Evolutionary conservation across 23 tunicate species (phyloP), one percentile per base, ranked within the genome.

Genomic region (Halocynthia roretzi): DNA sequence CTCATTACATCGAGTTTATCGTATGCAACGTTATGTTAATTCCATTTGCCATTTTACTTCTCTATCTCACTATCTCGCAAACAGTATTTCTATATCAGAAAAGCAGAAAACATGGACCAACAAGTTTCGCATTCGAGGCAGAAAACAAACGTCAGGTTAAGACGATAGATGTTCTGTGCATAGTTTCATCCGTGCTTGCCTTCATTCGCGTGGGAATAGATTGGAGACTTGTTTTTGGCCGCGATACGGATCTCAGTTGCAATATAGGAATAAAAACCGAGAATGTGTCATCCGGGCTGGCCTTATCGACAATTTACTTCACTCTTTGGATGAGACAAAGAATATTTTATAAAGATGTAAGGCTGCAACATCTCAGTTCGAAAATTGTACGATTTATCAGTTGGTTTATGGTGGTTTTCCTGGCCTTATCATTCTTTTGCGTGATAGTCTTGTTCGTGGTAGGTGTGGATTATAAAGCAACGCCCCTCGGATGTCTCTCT

Each of bases 251-350:
- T 74, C 55, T 74, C 17, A 64, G 78, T 8, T 74, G 78, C 56
- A 64, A 74, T 18, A 17, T 74, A 48, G 20, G 64, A 0, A 0
- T 74, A 8, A 74, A 74, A 18, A 54, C 56, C 7, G 56, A 74
- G 21, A 8, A 54, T 14, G 78, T 64, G 14, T 22, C 55, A 12
- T 54, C 20, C 20, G 61, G 49, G 4, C 9, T 74, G 8, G 17
- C 78, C 0, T 4, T 56, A 11, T 15, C 56, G 19, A 7, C 62
- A 0, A 48, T 89, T 9, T 89, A 89, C 58, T 80, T 80, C 23
- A 88, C 76, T 12, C 85, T 89, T 31, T 89, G 96, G 96, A 48
- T 89, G 49, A 53, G 96, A 48, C 96, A 89, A 50, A 81, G 88
- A 20, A 68, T 50, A 22, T 84, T 89, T 70, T 89, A 89, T 78